These are phyloP conservation scores for Ameiurus melas DNA, from an alignment of 2,113 vertebrate genomes.

Conservation along the genomic window DNA sequence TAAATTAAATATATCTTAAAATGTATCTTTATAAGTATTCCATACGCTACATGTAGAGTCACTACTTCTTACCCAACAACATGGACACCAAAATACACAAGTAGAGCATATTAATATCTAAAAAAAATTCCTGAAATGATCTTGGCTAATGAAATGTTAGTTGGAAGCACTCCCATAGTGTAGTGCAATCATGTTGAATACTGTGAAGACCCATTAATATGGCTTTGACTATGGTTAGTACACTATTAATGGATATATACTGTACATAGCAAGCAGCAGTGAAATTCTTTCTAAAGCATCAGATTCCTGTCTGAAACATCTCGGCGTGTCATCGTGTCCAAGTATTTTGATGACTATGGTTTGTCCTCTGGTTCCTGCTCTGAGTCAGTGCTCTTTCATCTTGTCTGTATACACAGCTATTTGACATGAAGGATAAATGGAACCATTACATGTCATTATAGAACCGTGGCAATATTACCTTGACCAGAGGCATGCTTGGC, in stretches of 20 bases:
- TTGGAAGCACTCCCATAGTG: neutral
- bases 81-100: neutral
- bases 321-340: neutral
- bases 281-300: neutral
- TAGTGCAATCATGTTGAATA: neutral
- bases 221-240: neutral
- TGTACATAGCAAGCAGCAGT: neutral
- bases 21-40: neutral
- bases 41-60: neutral
- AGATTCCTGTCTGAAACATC: neutral
- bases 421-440: neutral
- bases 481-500: conserved; percentile 68
- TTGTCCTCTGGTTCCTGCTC: neutral
- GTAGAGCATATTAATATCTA: neutral
- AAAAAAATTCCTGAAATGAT: neutral
- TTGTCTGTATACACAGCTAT: neutral
- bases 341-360: neutral
- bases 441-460: neutral
- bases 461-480: conserved; percentile 56
- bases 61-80: neutral
- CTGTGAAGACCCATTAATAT: neutral
- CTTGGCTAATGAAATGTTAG: neutral
- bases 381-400: neutral
- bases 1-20: neutral
- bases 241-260: neutral